Evolutionary conservation across 2,113 vertebrate genomes (phyloP), one percentile per base, ranked within the genome.

Genomic region (Clarias gariepinus): DNA sequence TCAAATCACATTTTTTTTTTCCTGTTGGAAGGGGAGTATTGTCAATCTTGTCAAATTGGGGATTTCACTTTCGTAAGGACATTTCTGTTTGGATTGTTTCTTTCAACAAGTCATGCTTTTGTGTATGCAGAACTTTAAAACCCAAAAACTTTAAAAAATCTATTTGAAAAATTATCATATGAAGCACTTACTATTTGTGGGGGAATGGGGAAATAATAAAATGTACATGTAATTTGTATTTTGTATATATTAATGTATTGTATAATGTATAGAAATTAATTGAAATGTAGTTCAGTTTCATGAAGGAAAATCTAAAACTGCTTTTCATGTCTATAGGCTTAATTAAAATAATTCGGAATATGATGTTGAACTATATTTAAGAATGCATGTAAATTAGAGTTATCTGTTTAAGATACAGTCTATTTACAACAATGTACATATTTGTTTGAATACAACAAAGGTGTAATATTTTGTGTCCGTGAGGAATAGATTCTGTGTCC

Each of bases 381-480:
- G 95, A 95, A 95, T 97, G 97, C 97, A 97, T 97, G 97, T 96
- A 93, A 94, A 94, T 96, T 93, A 89, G 92, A 93, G 94, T 91
- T 94, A 96, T 95, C 92, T 92, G 94, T 96, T 95, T 95, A 94
- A 95, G 91, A 95, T 94, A 93, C 94, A 95, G 95, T 95, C 94
- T 96, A 94, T 94, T 93, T 94, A 92, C 93, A 88, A 91, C 93
- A 85, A 84, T 96, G 96, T 97, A 96, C 94, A 96, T 97, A 96
- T 95, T 96, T 92, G 94, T 96, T 96, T 96, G 93, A 94, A 96
- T 96, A 95, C 96, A 96, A 84, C 68, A 84, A 96, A 91, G 96
- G 95, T 97, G 97, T 98, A 95, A 96, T 95, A 96, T 97, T 97
- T 97, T 96, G 97, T 99, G 97, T 96, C 96, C 94, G 97, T 98